Conservation (phyloP, 1,140 invertebrate genomes). For the Nephila pilipes region DNA sequence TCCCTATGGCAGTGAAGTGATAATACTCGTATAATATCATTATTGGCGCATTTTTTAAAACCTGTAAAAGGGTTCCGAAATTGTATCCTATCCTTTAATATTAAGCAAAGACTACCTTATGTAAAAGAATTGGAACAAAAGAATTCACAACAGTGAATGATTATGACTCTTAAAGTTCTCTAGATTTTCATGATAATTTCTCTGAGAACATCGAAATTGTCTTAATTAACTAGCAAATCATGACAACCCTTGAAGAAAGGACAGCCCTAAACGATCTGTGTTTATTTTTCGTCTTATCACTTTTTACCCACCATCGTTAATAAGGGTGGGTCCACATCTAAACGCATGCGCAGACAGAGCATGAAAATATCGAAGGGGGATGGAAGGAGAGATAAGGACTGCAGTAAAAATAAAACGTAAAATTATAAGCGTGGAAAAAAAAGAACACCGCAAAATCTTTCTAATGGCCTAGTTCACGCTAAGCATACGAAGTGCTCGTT, state of each 20-base stretch:
- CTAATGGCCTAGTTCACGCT: conserved; percentile 63
- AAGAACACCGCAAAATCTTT: conserved; percentile 34
- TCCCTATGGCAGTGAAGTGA: no score
- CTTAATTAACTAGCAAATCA: conserved; percentile 71
- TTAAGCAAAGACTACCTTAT: background rate
- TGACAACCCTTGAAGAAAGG: conserved; percentile 42
- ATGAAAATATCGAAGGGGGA: background rate
- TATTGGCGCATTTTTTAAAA: no score
- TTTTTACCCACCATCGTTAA: conserved; percentile 49
- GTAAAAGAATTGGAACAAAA: background rate
- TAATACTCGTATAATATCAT: no score
- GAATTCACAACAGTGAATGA: background rate
- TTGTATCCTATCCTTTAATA: no score
- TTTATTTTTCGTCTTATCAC: conserved; percentile 56
- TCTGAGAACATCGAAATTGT: background rate
- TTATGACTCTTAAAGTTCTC: background rate
- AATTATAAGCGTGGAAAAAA: conserved; percentile 34
- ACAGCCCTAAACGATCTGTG: conserved; percentile 48
- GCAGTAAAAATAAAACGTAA: conserved; percentile 48
- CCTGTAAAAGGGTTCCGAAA: no score
- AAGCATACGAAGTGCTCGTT: conserved; percentile 54
- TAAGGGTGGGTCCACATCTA: conserved; percentile 33
- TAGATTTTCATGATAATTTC: background rate
- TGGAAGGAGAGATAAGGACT: conserved; percentile 3
- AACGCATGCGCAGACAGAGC: conserved; percentile 55